phyloP scores from a whole-genome alignment of 2,888 invertebrate species.

The Noctua fimbriata region DNA sequence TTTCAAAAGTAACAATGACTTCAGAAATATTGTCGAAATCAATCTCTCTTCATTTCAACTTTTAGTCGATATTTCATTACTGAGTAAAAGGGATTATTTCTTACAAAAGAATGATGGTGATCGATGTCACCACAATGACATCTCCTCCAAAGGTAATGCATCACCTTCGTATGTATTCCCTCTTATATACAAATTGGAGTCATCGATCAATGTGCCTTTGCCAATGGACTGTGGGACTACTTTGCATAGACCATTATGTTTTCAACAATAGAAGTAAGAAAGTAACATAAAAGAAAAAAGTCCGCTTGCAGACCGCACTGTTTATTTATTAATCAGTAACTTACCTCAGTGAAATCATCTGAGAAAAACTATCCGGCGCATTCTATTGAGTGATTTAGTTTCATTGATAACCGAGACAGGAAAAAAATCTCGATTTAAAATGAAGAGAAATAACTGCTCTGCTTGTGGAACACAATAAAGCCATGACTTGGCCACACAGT shows the following conservation, averaged over 20 bases:
- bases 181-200: neutral
- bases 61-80: neutral
- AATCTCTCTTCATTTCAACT: neutral
- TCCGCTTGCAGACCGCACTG: neutral
- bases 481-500: neutral
- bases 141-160: constrained; percentile 4
- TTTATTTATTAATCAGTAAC: neutral
- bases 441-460: neutral
- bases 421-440: neutral
- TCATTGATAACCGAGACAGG: neutral
- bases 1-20: neutral
- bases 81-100: neutral
- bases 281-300: neutral
- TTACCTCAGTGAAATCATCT: neutral
- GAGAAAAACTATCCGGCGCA: neutral
- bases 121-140: constrained; percentile 13
- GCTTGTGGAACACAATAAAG: neutral
- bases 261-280: neutral
- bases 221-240: neutral
- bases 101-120: constrained; percentile 3
- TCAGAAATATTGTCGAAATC: neutral
- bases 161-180: neutral
- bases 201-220: constrained; percentile 20
- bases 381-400: neutral
- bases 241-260: neutral